These are phyloP conservation scores for Otocyon megalotis DNA, from an alignment of 2,113 vertebrate genomes.

Conservation along the genomic window DNA sequence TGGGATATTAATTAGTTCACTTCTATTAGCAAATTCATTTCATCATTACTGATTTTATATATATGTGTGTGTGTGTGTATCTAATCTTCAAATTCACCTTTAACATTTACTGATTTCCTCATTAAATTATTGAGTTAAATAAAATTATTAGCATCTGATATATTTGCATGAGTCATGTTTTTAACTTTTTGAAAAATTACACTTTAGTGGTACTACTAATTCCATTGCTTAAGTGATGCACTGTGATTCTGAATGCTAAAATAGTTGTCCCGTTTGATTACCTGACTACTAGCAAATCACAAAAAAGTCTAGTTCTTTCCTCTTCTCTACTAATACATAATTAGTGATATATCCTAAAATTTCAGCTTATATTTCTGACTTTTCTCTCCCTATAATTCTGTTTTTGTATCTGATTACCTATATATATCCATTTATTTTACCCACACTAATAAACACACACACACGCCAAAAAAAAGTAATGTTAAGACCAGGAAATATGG, in stretches of 20 bases:
- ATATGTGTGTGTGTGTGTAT: background rate
- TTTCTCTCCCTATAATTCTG: background rate
- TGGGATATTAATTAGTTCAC: background rate
- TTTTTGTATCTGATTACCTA: background rate
- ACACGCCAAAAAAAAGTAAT: background rate
- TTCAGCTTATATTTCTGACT: background rate
- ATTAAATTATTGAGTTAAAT: slow-evolving; percentile 26
- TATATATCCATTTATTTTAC: background rate
- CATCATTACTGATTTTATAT: background rate
- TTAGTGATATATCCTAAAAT: background rate
- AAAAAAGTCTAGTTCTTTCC: background rate
- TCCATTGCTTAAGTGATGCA: background rate
- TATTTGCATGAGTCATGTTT: background rate
- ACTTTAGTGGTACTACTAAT: background rate
- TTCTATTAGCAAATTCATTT: background rate
- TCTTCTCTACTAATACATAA: background rate
- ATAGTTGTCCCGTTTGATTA: background rate
- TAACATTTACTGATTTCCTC: background rate
- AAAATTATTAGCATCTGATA: background rate
- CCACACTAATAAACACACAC: background rate
- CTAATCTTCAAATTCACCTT: background rate
- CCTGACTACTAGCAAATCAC: background rate
- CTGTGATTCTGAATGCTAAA: background rate
- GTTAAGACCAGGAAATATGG: background rate
- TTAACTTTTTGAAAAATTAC: background rate